These are phyloP conservation scores for Notarius quadriscutis DNA, from an alignment of 2,113 vertebrate genomes.

Conservation along the genomic window DNA sequence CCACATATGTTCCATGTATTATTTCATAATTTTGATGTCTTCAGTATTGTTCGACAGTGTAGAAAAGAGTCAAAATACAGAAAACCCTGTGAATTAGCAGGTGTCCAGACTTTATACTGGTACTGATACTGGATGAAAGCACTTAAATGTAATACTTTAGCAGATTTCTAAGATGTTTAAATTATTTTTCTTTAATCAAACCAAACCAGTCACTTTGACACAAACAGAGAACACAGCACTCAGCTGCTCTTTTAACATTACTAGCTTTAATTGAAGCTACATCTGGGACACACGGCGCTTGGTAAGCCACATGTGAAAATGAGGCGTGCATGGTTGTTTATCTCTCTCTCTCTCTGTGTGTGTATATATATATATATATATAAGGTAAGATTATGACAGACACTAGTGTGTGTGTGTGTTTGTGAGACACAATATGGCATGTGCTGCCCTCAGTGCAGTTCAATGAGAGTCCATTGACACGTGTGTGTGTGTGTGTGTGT, in stretches of 20 bases:
- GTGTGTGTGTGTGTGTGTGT: no score
- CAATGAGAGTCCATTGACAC: conserved; percentile 72
- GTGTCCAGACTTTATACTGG: no score
- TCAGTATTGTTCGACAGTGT: no score
- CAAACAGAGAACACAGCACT: conserved; percentile 13
- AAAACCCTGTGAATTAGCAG: no score
- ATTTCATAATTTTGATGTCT: no score
- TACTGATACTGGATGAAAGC: background rate
- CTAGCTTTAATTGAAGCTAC: conserved; percentile 68
- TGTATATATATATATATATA: background rate
- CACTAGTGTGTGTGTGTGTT: conserved; percentile 40
- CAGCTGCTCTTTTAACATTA: conserved; percentile 51
- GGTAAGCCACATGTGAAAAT: conserved; percentile 58
- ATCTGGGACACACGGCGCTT: conserved; percentile 58
- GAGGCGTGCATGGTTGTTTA: conserved; percentile 52
- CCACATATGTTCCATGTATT: no score
- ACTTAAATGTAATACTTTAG: background rate
- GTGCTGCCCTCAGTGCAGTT: conserved; percentile 59
- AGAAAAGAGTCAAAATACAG: no score
- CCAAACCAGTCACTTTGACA: conserved; percentile 14
- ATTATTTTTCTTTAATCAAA: background rate
- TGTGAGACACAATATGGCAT: conserved; percentile 35
- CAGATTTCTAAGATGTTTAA: background rate
- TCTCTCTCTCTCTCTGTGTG: no score
- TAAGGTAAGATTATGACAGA: conserved; percentile 56